phyloP scores from a whole-genome alignment of 1,140 invertebrate species.

The Zaprionus camerounensis region DNA sequence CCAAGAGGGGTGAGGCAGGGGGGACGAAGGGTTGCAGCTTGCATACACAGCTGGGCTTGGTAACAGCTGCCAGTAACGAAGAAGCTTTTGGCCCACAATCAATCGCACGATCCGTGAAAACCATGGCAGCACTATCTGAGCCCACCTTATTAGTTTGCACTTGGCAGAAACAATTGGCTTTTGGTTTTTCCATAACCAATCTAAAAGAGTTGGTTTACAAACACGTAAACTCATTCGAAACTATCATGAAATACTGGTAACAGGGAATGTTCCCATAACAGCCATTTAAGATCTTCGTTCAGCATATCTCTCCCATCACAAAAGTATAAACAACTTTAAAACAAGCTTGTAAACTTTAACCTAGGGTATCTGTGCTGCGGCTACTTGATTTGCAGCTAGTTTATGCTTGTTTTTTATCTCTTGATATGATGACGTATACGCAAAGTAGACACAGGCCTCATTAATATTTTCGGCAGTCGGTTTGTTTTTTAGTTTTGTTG shows the following conservation, averaged over 20 bases:
- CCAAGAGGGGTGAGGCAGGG: background rate
- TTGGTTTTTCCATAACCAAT: background rate
- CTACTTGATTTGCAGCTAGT: background rate
- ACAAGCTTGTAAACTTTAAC: background rate
- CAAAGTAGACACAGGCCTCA: constrained; percentile 36
- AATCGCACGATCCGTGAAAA: background rate
- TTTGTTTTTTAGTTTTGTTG: constrained; percentile 23
- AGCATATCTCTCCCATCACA: no score
- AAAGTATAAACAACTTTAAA: background rate
- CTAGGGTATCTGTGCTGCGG: background rate
- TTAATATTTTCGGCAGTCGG: constrained; percentile 30
- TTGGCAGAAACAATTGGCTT: background rate
- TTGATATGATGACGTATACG: constrained; percentile 62
- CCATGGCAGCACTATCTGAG: background rate
- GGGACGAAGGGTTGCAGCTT: background rate
- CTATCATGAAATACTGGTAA: no score
- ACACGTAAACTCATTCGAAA: background rate
- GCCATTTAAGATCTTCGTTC: no score
- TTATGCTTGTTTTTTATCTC: background rate
- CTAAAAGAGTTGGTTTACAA: background rate
- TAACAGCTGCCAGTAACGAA: background rate
- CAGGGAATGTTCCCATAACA: no score
- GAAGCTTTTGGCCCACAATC: background rate
- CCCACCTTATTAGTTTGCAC: background rate
- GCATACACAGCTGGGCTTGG: background rate